Evolutionary conservation across 53 echinoderm and acorn worm genomes (phyloP).

Genomic region (Holothuria scabra): DNA sequence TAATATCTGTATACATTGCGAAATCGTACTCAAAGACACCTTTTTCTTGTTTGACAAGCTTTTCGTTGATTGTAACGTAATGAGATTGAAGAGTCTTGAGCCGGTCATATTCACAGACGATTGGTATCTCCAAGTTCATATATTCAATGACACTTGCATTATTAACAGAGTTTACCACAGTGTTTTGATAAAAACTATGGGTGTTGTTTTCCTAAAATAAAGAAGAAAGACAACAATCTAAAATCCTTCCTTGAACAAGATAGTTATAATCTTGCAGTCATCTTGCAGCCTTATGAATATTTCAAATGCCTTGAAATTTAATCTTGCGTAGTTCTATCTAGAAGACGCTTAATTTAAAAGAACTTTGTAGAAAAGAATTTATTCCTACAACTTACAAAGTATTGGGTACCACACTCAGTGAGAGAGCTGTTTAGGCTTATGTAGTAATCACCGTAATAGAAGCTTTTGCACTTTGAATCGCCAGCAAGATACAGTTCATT

Average conservation of each 20-base stretch:
- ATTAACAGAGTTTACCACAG: background rate
- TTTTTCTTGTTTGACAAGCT: background rate
- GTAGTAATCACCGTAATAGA: conserved; percentile 15
- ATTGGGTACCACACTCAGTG: conserved; percentile 22
- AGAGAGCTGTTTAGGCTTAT: conserved; percentile 38
- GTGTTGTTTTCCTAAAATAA: conserved; percentile 11
- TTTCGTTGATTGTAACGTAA: background rate
- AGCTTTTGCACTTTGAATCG: background rate
- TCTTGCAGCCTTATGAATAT: too few species aligned
- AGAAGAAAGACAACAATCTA: background rate
- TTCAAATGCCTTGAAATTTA: too few species aligned
- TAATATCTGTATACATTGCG: conserved; percentile 29
- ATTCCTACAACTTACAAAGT: background rate
- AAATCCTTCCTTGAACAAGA: too few species aligned
- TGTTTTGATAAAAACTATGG: conserved; percentile 21
- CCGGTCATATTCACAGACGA: conserved; percentile 13
- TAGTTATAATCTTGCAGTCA: too few species aligned
- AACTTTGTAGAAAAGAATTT: too few species aligned
- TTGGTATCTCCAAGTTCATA: conserved; percentile 22
- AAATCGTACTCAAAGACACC: conserved; percentile 34
- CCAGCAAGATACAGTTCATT: conserved; percentile 13
- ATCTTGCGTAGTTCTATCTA: too few species aligned
- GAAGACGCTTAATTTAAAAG: too few species aligned
- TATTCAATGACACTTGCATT: conserved; percentile 14
- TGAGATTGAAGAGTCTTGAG: conserved; percentile 27